Base-by-base conservation (phyloP, 1,140 invertebrate species). In the Probaryconus sp. region DNA sequence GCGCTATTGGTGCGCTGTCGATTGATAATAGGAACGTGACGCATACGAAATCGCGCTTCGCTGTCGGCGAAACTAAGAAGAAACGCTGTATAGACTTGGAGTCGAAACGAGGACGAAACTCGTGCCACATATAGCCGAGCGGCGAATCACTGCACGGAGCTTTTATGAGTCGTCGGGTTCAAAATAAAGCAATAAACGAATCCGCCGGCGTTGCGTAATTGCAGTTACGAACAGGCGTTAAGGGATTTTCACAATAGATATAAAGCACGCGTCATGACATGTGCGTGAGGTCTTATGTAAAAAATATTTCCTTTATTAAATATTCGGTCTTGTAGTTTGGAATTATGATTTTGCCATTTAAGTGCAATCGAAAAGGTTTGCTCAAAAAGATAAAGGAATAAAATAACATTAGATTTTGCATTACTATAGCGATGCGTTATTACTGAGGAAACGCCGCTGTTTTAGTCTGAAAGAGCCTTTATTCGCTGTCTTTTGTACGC, bases 121-220 rank as follows among this genome's bases (percentile, higher is more conserved):
- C 37, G 56, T 63, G 70, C 64, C 55, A 56, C 64, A 76, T 79
- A 78, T 76, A 77, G 55, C 61, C 71, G 61, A 30, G 56, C 73
- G 38, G 70, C 75, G 47, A 79, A 76, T 75, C 65, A 51, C 38
- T 64, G 21, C 28, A 30, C 26, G 42, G 67, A 67, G 68, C 76
- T 79, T 81, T 78, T 79, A 81, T 79, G 78, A 71, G 73, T 81
- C 76, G 76, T 56, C 72, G 58, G 42, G 58, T 78, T 78, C 76
- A 78, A 79, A 81, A 79, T 81, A 78, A 79, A 81, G 76, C 78
- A 78, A 78, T 78, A 73, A 77, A 76, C 64, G 50, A 72, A 78
- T 78, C 45, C 58, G 50, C 17, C 37, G 47, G 31, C 37, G 28
- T 16, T 63, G 33, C 40, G 61, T 72, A 61, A 56, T 67, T 58